phyloP scores from a whole-genome alignment of 2,113 vertebrate species.

The Electrona antarctica region DNA sequence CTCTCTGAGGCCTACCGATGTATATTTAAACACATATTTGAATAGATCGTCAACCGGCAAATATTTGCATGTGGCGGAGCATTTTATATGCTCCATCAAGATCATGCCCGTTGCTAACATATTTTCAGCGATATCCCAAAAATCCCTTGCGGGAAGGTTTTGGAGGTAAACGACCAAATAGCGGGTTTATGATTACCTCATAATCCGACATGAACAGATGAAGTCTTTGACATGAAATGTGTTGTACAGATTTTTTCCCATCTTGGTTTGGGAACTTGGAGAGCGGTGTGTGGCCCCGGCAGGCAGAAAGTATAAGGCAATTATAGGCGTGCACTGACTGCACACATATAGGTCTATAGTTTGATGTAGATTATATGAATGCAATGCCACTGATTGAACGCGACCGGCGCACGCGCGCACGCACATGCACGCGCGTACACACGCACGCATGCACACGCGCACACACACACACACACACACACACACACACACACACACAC shows the following conservation, averaged over 20 bases:
- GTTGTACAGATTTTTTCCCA: conserved; percentile 47
- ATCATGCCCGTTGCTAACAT: not conserved
- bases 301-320: conserved; percentile 25
- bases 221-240: conserved; percentile 47
- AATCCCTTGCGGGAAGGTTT: conserved; percentile 3
- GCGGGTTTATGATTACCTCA: conserved; percentile 22
- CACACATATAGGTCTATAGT: conserved; percentile 12
- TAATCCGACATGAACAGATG: conserved; percentile 23
- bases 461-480: not conserved
- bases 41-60: not conserved
- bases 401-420: conserved; percentile 1
- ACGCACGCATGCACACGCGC: not conserved
- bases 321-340: conserved; percentile 25
- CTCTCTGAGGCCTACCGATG: not conserved
- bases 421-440: not conserved
- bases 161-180: conserved; percentile 21
- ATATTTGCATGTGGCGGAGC: not conserved
- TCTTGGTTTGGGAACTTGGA: conserved; percentile 9
- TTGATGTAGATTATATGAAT: conserved; percentile 23
- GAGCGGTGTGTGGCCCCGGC: conserved; percentile 41
- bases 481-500: not conserved
- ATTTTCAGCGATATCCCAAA: not conserved
- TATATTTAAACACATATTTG: not conserved
- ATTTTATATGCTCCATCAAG: not conserved
- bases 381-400: not conserved